phyloP scores from a whole-genome alignment of 92 coral and sea anemone species.

The Actinernus sp. region DNA sequence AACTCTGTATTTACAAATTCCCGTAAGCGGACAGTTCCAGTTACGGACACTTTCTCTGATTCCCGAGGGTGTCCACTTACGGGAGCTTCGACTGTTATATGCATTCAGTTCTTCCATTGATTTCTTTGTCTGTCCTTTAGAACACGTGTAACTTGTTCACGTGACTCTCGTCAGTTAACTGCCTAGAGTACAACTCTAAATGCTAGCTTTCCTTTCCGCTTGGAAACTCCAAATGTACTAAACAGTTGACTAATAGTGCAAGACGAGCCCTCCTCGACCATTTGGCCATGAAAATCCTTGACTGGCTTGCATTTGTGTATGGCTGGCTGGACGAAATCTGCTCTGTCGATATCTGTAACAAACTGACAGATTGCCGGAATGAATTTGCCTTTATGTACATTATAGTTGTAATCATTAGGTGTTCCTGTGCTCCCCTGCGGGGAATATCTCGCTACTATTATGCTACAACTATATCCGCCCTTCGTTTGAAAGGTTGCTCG shows the following conservation, averaged over 20 bases:
- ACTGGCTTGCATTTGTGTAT: slow-evolving; percentile 31
- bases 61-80: too few species aligned
- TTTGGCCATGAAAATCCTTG: slow-evolving; percentile 67
- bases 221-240: slow-evolving; percentile 78
- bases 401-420: slow-evolving; percentile 21
- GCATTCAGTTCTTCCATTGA: too few species aligned
- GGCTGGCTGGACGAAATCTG: slow-evolving; percentile 52
- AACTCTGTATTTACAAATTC: too few species aligned
- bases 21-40: too few species aligned
- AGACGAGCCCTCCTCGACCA: slow-evolving; percentile 49
- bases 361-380: slow-evolving; percentile 60
- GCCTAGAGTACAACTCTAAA: slow-evolving; percentile 81
- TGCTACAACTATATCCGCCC: slow-evolving; percentile 71
- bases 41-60: too few species aligned
- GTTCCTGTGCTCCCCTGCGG: slow-evolving; percentile 59
- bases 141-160: not conserved
- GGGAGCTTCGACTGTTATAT: too few species aligned
- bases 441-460: slow-evolving; percentile 84
- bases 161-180: not conserved
- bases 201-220: slow-evolving; percentile 80
- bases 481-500: slow-evolving; percentile 60
- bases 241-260: slow-evolving; percentile 77
- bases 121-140: too few species aligned
- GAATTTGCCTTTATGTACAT: slow-evolving; percentile 79
- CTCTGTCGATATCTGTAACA: slow-evolving; percentile 38